Conservation (phyloP, 2,113 vertebrate species). For the Rhegmatorhina hoffmannsi region DNA sequence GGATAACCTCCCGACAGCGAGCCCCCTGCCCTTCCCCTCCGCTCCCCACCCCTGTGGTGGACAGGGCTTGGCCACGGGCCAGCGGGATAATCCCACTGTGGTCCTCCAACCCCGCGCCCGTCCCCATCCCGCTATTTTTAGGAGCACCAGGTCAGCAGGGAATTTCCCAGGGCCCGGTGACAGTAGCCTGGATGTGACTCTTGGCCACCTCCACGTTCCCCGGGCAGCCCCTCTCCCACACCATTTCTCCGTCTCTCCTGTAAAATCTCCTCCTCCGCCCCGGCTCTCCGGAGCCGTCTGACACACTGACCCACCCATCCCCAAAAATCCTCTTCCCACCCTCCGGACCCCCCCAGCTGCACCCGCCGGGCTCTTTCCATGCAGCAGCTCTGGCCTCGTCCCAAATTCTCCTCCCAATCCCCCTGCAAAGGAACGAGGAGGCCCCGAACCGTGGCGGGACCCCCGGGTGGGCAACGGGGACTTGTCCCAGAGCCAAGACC, state of each 20-base stretch:
- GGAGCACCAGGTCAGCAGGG: constrained; percentile 10
- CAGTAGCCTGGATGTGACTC: neutral
- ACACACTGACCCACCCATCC: constrained; percentile 23
- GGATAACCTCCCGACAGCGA: neutral
- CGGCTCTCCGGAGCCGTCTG: neutral
- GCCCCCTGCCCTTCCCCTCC: neutral
- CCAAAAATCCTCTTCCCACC: constrained; percentile 30
- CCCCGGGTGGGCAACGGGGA: neutral
- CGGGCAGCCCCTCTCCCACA: neutral
- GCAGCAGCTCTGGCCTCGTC: neutral
- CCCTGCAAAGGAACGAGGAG: neutral
- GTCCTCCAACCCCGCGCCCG: neutral
- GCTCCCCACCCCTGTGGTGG: neutral
- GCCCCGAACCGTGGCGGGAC: neutral
- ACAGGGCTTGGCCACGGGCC: neutral
- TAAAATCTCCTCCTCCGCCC: neutral
- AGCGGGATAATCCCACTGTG: neutral
- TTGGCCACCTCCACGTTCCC: neutral
- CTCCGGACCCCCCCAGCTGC: neutral
- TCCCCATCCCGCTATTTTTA: constrained; percentile 12
- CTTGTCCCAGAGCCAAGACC: neutral
- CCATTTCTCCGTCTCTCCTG: neutral
- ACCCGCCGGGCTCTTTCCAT: constrained; percentile 50
- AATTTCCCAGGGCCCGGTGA: constrained; percentile 2
- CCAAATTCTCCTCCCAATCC: constrained; percentile 23